Base-by-base conservation (phyloP, 2,797 vertebrate genomes). In the Enteromius paludinosus region DNA sequence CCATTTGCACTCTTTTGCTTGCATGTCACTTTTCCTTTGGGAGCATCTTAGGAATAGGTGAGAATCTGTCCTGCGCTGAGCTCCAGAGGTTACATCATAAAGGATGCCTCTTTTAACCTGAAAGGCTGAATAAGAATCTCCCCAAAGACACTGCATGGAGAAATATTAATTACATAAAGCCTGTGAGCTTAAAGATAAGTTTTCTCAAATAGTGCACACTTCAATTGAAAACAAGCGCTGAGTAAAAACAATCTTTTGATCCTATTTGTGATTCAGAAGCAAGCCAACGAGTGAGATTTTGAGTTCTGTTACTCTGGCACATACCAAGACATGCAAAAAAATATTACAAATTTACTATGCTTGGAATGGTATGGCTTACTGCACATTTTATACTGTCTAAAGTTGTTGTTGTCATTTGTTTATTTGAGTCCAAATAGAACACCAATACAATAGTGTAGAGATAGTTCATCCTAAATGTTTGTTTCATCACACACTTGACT, bases 1-100 rank as follows among this genome's bases (percentile, higher is more conserved):
- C 43, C 41, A 64, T 20, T 70, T 56, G 54, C 79, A 66, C 68
- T 81, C 33, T 85, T 45, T 41, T 59, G 20, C 33, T 41, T 66
- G 20, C 17, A 69, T 70, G 78, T 9, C 65, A 30, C 49, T 79
- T 17, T 30, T 61, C 38, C 18, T 71, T n/a, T 30, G 59, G 65
- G 56, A 77, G 14, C 20, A 10, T 68, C 78, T 59, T 72, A 66
- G 47, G 18, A 41, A 43, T 30, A 61, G 78, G 72, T 76, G 61
- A 68, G 52, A 65, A 25, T 33, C 56, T 20, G 25, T 79, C 61
- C 61, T 25, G 23, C 10, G 10, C 18, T 59, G 49, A 84, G n/a
- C 54, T 65, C 45, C 28, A 72, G 11, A 23, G 68, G 68, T 81
- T 81, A 81, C 56, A 35, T 81, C 28, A 62, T n/a, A 6, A 20